These are phyloP conservation scores for Speoplatyrhinus poulsoni DNA, from an alignment of 2,113 vertebrate genomes.

Conservation along the genomic window DNA sequence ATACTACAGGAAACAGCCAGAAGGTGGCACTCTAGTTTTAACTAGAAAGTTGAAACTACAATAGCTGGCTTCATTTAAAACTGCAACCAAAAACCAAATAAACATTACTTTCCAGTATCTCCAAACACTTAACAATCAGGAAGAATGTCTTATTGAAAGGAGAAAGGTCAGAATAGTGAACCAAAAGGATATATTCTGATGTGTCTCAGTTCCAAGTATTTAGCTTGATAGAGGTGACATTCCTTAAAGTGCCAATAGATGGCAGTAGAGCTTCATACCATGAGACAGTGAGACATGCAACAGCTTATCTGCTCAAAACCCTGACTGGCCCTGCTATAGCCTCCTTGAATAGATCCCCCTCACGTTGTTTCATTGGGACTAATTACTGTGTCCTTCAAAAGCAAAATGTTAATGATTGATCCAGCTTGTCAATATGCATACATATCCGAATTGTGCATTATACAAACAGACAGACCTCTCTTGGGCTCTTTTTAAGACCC, in stretches of 20 bases:
- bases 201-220: background rate
- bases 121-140: no score
- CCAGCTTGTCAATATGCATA: slow-evolving; percentile 50
- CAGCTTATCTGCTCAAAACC: background rate
- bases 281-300: no score
- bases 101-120: no score
- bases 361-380: slow-evolving; percentile 72
- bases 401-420: slow-evolving; percentile 75
- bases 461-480: slow-evolving; percentile 4
- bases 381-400: slow-evolving; percentile 75
- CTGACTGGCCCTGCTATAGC: slow-evolving; percentile 7
- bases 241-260: slow-evolving; percentile 45
- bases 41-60: slow-evolving; percentile 9
- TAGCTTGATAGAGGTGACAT: background rate
- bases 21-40: slow-evolving; percentile 39
- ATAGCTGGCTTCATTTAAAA: no score
- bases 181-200: background rate
- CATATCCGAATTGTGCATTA: slow-evolving; percentile 16
- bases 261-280: slow-evolving; percentile 64
- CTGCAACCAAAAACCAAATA: no score
- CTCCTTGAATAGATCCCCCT: slow-evolving; percentile 30
- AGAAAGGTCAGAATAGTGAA: no score
- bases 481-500: slow-evolving; percentile 9
- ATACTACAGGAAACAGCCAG: slow-evolving; percentile 34
- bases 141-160: no score